Evolutionary conservation across 2,888 invertebrate species (phyloP).

Genomic region (Sarcophaga subvicina): DNA sequence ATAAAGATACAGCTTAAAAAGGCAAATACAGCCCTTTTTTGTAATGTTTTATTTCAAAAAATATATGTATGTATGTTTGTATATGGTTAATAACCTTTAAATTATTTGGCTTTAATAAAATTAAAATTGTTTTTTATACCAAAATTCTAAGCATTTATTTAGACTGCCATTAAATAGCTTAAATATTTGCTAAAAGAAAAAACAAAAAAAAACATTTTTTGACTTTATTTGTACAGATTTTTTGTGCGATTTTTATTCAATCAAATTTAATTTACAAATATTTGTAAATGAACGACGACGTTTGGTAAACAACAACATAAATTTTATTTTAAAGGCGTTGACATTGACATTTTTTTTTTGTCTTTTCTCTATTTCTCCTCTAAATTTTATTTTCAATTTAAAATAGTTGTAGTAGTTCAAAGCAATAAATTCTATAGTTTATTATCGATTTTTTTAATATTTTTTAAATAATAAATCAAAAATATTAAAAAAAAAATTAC

Average conservation of each 20-base stretch:
- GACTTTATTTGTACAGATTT: slow-evolving; percentile 31
- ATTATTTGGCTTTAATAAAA: not conserved
- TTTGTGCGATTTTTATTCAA: slow-evolving; percentile 15
- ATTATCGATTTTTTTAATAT: no score
- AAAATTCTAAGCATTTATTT: not conserved
- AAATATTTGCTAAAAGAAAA: slow-evolving; percentile 39
- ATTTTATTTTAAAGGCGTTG: slow-evolving; percentile 49
- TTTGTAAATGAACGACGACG: slow-evolving; percentile 29
- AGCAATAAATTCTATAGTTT: not conserved
- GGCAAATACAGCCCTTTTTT: not conserved
- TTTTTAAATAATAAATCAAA: no score
- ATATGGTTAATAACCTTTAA: not conserved
- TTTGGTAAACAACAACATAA: slow-evolving; percentile 2
- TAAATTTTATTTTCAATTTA: not conserved
- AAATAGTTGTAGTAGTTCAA: not conserved
- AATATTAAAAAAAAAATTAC: no score
- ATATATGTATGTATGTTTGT: no score
- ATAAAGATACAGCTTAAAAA: not conserved
- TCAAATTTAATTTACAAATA: slow-evolving; percentile 55
- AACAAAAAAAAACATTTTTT: not conserved
- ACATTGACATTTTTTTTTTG: slow-evolving; percentile 62
- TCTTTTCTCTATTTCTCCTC: no score
- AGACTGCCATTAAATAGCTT: slow-evolving; percentile 10
- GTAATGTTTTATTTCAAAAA: not conserved
- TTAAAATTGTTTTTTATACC: not conserved